phyloP scores from a whole-genome alignment of 2,888 invertebrate species.

The Eilema caniola region DNA sequence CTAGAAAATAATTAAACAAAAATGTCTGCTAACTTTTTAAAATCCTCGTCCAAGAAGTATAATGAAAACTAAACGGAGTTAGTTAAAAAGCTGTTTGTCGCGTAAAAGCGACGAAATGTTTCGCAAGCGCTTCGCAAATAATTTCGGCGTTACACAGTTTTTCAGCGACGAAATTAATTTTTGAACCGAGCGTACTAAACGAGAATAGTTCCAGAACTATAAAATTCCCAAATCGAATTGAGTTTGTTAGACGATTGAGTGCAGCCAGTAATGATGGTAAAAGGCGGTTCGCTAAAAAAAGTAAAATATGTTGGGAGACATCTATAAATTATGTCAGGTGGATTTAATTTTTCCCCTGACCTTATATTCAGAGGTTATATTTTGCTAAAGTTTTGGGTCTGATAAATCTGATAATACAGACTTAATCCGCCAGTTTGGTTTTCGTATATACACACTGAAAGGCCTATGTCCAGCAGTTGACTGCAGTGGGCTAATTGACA shows the following conservation, averaged over 20 bases:
- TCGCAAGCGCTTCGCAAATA: constrained; percentile 26
- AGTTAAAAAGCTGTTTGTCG: constrained; percentile 44
- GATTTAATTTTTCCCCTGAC: background rate
- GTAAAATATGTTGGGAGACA: background rate
- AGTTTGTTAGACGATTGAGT: background rate
- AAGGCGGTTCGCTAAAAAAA: background rate
- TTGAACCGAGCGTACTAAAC: constrained; percentile 25
- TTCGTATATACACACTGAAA: too few relatives aligned
- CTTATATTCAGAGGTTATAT: too few relatives aligned
- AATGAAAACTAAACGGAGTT: constrained; percentile 41
- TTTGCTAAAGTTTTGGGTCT: too few relatives aligned
- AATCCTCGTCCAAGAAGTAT: constrained; percentile 26
- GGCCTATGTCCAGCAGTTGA: too few relatives aligned
- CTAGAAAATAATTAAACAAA: background rate
- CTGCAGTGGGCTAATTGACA: too few relatives aligned
- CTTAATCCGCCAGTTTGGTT: too few relatives aligned
- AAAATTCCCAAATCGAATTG: background rate
- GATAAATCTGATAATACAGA: too few relatives aligned
- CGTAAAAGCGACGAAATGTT: constrained; percentile 40
- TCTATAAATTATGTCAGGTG: background rate
- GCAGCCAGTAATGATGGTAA: background rate
- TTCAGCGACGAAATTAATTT: constrained; percentile 37
- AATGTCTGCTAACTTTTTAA: constrained; percentile 5
- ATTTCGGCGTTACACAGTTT: constrained; percentile 36
- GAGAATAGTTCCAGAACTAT: constrained; percentile 21